Conservation (phyloP, 2,113 vertebrate genomes). For the Sphaerodactylus townsendi region DNA sequence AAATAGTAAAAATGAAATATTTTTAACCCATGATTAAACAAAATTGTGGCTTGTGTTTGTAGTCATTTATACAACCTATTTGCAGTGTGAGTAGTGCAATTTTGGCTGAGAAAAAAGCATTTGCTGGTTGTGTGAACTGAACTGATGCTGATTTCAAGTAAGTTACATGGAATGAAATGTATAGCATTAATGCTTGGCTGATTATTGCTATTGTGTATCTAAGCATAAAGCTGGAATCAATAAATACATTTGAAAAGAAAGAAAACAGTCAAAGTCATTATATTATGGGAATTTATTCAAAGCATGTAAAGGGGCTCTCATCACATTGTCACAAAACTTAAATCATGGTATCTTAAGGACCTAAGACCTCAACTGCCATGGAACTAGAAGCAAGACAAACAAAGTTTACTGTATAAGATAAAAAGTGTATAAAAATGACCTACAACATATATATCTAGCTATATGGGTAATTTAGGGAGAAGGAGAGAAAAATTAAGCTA, state of each 20-base stretch:
- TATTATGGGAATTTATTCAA: background rate
- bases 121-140: background rate
- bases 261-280: background rate
- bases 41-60: background rate
- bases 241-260: background rate
- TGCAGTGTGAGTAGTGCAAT: background rate
- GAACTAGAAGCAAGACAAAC: background rate
- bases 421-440: background rate
- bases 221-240: background rate
- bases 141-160: background rate
- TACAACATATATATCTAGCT: no score
- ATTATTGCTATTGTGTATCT: background rate
- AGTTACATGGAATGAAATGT: background rate
- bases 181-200: background rate
- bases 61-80: background rate
- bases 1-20: constrained; percentile 16
- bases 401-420: background rate
- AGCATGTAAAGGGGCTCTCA: background rate
- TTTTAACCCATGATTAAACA: constrained; percentile 24
- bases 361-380: no score
- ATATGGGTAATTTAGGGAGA: background rate
- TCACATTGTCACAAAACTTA: background rate
- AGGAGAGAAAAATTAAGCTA: no score
- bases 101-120: background rate
- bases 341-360: background rate